A percentile compares a stretch with the other conserved stretches of the same genome.
These are phyloP conservation scores for Anas flavirostris DNA, from an alignment of 2,797 vertebrate genomes.

Conservation along the genomic window DNA sequence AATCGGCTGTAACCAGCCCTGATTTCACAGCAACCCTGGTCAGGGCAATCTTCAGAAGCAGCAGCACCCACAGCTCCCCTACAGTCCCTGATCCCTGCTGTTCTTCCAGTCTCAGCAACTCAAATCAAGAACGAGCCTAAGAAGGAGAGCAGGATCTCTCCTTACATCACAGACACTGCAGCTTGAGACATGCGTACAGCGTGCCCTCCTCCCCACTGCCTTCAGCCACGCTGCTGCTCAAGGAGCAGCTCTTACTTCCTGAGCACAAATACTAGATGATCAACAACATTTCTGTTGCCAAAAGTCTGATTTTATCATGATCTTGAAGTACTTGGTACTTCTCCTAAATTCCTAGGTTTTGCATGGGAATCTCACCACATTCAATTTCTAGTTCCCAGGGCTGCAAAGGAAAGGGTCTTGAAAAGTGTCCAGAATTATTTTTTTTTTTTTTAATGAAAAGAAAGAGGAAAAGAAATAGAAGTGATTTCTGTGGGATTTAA, in stretches of 20 bases:
- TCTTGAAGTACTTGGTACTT: neutral
- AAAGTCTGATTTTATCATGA: neutral
- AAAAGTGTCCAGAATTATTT: rapidly evolving
- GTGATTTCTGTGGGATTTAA: too few species aligned
- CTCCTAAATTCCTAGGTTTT: neutral
- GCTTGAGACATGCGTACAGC: rapidly evolving
- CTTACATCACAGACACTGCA: neutral
- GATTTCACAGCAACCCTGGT: too few species aligned
- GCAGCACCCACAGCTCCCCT: rapidly evolving
- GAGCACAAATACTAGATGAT: neutral
- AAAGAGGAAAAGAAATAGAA: neutral
- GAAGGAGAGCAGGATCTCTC: neutral
- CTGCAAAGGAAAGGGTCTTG: neutral
- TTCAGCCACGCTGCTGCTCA: neutral
- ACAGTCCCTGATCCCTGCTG: neutral
- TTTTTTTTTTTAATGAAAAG: rapidly evolving
- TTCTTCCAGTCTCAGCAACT: neutral
- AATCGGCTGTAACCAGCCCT: neutral
- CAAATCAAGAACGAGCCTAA: neutral
- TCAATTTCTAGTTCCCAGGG: neutral
- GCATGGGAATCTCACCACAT: neutral
- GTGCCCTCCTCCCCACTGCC: neutral
- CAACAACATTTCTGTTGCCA: neutral
- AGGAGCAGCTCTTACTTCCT: neutral
- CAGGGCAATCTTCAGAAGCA: neutral